Evolutionary conservation across 2,888 invertebrate genomes (phyloP).

Genomic region (Eulithis testata): DNA sequence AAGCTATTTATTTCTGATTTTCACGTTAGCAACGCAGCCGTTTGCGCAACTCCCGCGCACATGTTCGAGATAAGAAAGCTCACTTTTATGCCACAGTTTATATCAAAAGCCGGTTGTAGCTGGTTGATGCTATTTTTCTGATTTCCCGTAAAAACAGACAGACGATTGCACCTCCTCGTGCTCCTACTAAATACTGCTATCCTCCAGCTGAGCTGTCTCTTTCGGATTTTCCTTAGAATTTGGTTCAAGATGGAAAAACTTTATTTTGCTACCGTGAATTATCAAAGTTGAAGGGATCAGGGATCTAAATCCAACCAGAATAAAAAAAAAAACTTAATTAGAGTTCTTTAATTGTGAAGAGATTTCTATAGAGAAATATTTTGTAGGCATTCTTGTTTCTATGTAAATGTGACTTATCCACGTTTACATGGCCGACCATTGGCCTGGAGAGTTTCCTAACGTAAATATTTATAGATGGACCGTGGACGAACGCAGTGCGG

Average conservation of each 20-base stretch:
- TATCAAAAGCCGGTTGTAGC: constrained; percentile 17
- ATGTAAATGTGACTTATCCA: constrained; percentile 53
- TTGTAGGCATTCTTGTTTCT: constrained; percentile 12
- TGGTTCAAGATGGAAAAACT: too few relatives aligned
- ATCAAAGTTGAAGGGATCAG: too few relatives aligned
- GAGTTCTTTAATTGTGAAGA: too few relatives aligned
- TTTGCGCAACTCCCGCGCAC: constrained; percentile 75
- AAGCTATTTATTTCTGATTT: constrained; percentile 44
- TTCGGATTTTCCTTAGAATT: too few relatives aligned
- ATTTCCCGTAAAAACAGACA: too few relatives aligned
- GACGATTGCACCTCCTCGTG: too few relatives aligned
- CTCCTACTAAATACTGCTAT: too few relatives aligned
- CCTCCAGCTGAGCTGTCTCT: too few relatives aligned
- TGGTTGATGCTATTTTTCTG: too few relatives aligned
- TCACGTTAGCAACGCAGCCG: constrained; percentile 42
- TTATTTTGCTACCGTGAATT: too few relatives aligned
- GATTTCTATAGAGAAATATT: neutral
- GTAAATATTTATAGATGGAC: constrained; percentile 82
- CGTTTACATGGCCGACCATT: constrained; percentile 76
- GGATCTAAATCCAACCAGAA: too few relatives aligned
- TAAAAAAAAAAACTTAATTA: too few relatives aligned
- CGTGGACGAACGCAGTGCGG: constrained; percentile 37
- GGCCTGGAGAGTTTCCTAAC: constrained; percentile 80
- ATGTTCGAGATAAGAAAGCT: constrained; percentile 80
- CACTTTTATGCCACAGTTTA: constrained; percentile 57